phyloP scores from a whole-genome alignment of 2,113 vertebrate species.

The Gila orcuttii region DNA sequence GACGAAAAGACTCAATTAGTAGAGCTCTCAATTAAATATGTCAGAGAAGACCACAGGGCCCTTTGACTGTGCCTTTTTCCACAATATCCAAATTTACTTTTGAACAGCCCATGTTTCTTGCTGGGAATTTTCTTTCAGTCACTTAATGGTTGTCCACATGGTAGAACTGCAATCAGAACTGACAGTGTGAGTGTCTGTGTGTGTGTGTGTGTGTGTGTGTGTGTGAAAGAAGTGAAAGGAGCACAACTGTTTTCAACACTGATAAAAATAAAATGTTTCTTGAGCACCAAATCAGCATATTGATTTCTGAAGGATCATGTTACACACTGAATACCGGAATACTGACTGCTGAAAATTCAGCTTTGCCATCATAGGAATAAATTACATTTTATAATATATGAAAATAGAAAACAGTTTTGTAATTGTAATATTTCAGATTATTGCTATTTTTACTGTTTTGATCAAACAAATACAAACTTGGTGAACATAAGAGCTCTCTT shows the following conservation, averaged over 20 bases:
- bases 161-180: constrained; percentile 52
- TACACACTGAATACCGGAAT: neutral
- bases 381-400: neutral
- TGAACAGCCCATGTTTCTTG: constrained; percentile 24
- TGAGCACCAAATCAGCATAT: neutral
- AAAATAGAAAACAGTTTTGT: neutral
- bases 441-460: no score
- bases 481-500: neutral
- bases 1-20: constrained; percentile 47
- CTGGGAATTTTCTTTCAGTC: constrained; percentile 38
- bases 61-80: neutral
- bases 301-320: neutral
- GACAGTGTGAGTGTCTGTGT: constrained; percentile 43
- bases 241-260: neutral
- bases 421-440: no score
- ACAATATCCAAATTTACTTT: constrained; percentile 26
- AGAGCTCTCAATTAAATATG: constrained; percentile 44
- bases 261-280: neutral
- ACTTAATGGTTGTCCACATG: constrained; percentile 42
- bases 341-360: neutral
- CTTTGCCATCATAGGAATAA: neutral
- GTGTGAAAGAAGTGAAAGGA: constrained; percentile 32
- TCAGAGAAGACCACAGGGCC: neutral
- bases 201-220: constrained; percentile 1
- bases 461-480: neutral